Conservation (phyloP, 2,797 vertebrate genomes). For the Bucorvus abyssinicus region DNA sequence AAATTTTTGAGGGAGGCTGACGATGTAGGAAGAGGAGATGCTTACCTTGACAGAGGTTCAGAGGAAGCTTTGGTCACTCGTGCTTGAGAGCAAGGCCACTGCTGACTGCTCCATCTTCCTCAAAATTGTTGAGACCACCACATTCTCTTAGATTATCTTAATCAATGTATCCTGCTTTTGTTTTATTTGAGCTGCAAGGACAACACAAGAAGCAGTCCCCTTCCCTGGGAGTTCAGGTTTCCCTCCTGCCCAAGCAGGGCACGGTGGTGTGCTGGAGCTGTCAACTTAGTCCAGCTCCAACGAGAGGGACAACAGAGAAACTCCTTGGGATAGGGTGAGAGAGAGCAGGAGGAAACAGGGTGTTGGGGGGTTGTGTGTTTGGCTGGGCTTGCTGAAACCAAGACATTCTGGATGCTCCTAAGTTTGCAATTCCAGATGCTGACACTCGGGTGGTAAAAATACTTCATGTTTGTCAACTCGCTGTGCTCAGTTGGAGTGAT, state of each 20-base stretch:
- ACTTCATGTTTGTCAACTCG: not conserved
- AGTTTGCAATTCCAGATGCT: not conserved
- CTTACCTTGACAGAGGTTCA: not conserved
- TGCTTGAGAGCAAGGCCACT: not conserved
- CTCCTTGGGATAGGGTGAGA: fast-evolving
- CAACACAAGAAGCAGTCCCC: not conserved
- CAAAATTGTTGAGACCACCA: not conserved
- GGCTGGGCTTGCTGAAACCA: not conserved
- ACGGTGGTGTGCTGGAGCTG: not conserved
- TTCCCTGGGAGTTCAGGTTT: not conserved
- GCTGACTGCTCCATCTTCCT: not conserved
- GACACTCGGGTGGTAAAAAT: slow-evolving; percentile 29
- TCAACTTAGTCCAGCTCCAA: not conserved
- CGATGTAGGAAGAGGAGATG: not conserved
- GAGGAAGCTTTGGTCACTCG: not conserved
- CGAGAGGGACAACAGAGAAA: not conserved
- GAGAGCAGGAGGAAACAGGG: not conserved
- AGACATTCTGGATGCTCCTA: not conserved
- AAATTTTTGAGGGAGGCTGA: not conserved
- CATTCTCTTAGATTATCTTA: not conserved
- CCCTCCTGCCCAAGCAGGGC: not conserved
- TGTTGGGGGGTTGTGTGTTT: fast-evolving
- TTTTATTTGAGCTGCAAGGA: not conserved
- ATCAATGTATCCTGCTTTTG: not conserved
- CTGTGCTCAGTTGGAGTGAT: not conserved